Base-by-base conservation (phyloP, 2,797 vertebrate species). In the Lacerta viridis region DNA sequence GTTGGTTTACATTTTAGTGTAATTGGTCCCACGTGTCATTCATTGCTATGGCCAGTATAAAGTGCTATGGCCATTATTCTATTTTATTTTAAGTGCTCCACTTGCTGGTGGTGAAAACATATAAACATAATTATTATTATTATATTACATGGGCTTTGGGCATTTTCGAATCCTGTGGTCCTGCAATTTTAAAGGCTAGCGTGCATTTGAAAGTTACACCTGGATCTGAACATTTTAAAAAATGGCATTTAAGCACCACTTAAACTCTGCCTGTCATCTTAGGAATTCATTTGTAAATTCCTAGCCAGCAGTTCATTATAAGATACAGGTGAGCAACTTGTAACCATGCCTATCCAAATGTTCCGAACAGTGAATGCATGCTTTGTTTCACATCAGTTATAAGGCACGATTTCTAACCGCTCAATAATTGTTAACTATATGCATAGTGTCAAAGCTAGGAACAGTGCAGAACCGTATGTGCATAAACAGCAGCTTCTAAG, bases 391-490 rank as follows among this genome's bases (percentile, higher is more conserved):
- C 80, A 84, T 87, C 78, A 88, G 27, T 82, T 90, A 85, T 90
- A 92, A 88, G 87, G 84, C 41, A 50, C 84, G 83, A 84, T 89
- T 87, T 93, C 89, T 90, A 93, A 86, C 88, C 88, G 86, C 90
- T 87, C 93, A 91, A 82, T 88, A 89, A 83, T n/a, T 59, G 72
- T 91, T 93, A 90, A 64, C 92, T 55, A n/a, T 18, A 74, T 25
- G 64, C 78, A 59, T 41, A 41, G 36, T 59, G 50, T 39, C n/a
- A 7, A 86, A 50, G 2, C 18, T 46, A 43, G 69, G 75, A 46
- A 50, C 18, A 78, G 7, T 78, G 15, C 13, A 5, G 17, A 71
- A 23, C 15, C 17, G 18, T 69, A 50, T 7, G 17, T 10, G 4
- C 71, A 64, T 39, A 75, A 76, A 41, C 13, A 85, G 7, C 18